Conservation (phyloP, 2,797 vertebrate species). For the Epinephelus malabaricus region DNA sequence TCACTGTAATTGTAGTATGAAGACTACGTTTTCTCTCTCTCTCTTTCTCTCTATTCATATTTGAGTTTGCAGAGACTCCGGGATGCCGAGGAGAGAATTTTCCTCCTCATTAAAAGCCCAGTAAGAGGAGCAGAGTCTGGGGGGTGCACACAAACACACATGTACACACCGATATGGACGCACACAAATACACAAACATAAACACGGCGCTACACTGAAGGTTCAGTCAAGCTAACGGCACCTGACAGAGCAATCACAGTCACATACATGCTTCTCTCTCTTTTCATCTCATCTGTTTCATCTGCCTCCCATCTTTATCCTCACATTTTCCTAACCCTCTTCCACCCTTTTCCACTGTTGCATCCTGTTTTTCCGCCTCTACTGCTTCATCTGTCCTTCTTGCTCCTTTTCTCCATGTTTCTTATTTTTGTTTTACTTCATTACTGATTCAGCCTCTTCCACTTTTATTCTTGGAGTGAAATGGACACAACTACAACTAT, state of each 20-base stretch:
- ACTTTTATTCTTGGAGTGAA: conserved; percentile 1
- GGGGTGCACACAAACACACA: conserved; percentile 31
- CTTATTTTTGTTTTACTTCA: conserved; percentile 7
- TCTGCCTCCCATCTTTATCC: conserved; percentile 21
- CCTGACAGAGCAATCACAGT: conserved; percentile 64
- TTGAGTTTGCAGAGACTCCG: conserved; percentile 63
- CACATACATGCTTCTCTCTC: conserved; percentile 29
- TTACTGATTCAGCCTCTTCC: neutral
- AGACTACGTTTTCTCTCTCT: conserved; percentile 21
- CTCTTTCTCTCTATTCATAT: conserved; percentile 32
- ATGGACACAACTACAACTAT: conserved; percentile 25
- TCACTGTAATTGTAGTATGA: conserved; percentile 54
- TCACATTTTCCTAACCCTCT: conserved; percentile 19
- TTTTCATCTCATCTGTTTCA: conserved; percentile 34
- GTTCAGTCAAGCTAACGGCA: conserved; percentile 49
- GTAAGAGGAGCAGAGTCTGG: conserved; percentile 35
- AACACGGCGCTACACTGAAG: conserved; percentile 22
- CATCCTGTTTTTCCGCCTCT: neutral
- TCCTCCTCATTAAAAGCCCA: conserved; percentile 70
- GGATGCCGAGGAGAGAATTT: conserved; percentile 59
- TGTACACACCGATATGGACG: neutral
- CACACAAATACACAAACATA: conserved; percentile 31
- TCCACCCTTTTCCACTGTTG: neutral
- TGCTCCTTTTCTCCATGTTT: neutral
- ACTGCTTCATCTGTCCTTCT: neutral